phyloP scores from a whole-genome alignment of 2,888 invertebrate species.

The Sinelater perroti region DNA sequence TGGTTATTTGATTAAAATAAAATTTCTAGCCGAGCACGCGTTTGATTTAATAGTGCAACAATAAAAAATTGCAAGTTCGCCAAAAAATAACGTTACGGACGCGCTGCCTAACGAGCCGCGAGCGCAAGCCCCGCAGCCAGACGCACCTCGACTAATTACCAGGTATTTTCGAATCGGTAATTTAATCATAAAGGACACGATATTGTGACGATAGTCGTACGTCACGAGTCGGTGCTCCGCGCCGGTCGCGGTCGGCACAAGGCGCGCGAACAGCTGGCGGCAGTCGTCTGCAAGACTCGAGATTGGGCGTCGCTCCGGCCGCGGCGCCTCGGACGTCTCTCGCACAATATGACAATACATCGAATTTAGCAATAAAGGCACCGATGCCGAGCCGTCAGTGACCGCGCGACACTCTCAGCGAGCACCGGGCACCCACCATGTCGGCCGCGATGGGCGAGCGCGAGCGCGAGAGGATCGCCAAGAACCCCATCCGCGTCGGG shows the following conservation, averaged over 20 bases:
- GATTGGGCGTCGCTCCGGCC: constrained; percentile 45
- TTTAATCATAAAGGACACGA: constrained; percentile 32
- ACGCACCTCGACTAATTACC: not conserved
- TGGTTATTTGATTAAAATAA: no score
- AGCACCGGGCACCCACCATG: constrained; percentile 22
- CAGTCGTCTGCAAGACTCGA: constrained; percentile 50
- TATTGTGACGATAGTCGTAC: constrained; percentile 37
- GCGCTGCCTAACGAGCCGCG: no score
- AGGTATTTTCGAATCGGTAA: constrained; percentile 17
- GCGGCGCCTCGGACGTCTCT: constrained; percentile 44
- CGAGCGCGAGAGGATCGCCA: constrained; percentile 57
- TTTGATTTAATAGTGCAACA: no score
- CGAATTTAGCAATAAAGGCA: constrained; percentile 56
- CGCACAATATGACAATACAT: constrained; percentile 55
- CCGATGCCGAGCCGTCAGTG: constrained; percentile 36
- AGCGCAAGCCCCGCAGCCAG: no score
- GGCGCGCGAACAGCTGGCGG: constrained; percentile 46
- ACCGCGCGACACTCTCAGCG: constrained; percentile 43
- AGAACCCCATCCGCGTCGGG: constrained; percentile 82
- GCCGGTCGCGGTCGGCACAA: constrained; percentile 29
- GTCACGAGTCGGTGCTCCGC: constrained; percentile 24
- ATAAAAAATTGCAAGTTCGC: no score
- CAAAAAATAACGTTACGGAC: no score
- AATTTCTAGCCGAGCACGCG: no score
- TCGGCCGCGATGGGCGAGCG: constrained; percentile 56